phyloP scores from a whole-genome alignment of 2,113 vertebrate species.

The Labeo rohita region DNA sequence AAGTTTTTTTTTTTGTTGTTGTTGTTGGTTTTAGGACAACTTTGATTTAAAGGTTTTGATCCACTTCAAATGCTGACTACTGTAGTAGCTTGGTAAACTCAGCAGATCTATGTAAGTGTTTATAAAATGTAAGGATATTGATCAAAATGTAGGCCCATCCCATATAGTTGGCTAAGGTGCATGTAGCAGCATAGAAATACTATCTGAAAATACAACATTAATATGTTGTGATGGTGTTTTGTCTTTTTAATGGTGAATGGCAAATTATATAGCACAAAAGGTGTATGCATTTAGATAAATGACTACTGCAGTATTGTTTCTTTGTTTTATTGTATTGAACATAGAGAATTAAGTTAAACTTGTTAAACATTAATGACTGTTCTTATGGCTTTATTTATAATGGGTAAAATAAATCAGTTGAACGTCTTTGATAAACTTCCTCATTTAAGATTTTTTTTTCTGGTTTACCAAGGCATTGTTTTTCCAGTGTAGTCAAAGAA shows the following conservation, averaged over 20 bases:
- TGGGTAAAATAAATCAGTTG: background rate
- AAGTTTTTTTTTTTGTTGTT: too few species aligned
- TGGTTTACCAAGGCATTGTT: constrained; percentile 34
- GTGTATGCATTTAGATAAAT: background rate
- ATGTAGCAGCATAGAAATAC: background rate
- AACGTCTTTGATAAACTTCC: background rate
- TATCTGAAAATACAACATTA: background rate
- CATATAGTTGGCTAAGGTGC: background rate
- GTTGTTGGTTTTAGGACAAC: too few species aligned
- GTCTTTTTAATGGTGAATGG: background rate
- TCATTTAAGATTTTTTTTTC: too few species aligned
- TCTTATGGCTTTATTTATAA: background rate
- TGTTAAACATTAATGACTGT: background rate
- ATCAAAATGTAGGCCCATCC: background rate
- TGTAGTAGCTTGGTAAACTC: background rate
- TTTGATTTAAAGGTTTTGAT: too few species aligned
- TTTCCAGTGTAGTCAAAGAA: constrained; percentile 44
- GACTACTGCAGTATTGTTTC: background rate
- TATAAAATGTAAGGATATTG: background rate
- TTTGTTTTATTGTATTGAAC: background rate
- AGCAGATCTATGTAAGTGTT: background rate
- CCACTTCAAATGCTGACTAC: too few species aligned
- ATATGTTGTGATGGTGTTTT: background rate
- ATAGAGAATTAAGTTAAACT: background rate
- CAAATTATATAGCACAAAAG: background rate